Evolutionary conservation across 2,797 vertebrate species (phyloP), one percentile per base, ranked within the genome.

Genomic region (Heteromormyrus szaboi): DNA sequence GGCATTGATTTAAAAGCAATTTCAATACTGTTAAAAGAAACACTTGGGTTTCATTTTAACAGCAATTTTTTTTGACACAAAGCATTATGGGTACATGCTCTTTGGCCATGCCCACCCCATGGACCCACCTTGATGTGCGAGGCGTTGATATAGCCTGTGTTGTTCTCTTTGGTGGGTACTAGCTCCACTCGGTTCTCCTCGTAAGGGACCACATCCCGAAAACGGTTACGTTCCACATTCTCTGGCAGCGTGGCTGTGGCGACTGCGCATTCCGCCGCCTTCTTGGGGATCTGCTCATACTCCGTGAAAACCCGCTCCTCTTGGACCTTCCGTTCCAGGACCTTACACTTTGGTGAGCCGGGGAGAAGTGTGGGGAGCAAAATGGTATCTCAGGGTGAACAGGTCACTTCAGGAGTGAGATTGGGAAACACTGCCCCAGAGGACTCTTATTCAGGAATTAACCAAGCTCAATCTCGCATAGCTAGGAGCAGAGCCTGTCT

Each of bases 81-180:
- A 22, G 88, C 37, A 85, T 84, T 59, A n/a, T 44, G 48, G 83
- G 83, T 85, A 51, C 22, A 85, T 51, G 4, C 9, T 85, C n/a
- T 25, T 25, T 51, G n/a, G 22, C 81, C n/a, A 29, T 6, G 33
- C 25, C 46, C 50, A 37, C 14, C 33, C 9, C 11, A 53, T n/a
- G 19, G 25, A 89, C 93, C 0, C 92, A 99, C 98, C 98, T 97
- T 98, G 92, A 99, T 95, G 88, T 99, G 98, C 0, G 98, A 99
- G 89, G 98, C 98, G 0, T 99, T 99, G 91, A 99, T 98, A 94
- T 99, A 99, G 89, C 98, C 98, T 0, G 97, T 97, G 90, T 97
- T 98, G 91, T 99, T 99, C 92, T 99, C 98, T 95, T 99, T 99
- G 96, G 98, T 99, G 0, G 98, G 98, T 4, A 98, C 97, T 1